Percentiles rank a stretch among this genome's conserved stretches.
Evolutionary conservation across 1,140 invertebrate species (phyloP).

Genomic region (Drosophila nigromelanica): DNA sequence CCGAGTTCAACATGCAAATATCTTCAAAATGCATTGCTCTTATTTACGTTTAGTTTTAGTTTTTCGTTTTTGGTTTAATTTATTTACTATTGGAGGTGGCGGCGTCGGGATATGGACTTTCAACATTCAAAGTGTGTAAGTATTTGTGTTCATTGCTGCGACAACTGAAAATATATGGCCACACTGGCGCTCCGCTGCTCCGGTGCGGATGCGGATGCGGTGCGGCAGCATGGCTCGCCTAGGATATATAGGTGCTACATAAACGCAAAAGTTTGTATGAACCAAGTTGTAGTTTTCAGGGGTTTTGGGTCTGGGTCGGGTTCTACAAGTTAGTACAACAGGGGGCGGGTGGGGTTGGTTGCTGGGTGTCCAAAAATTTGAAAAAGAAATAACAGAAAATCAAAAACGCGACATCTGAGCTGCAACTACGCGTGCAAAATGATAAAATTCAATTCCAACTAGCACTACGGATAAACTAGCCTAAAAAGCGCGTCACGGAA

Average conservation of each 20-base stretch:
- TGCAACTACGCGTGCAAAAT: slow-evolving; percentile 46
- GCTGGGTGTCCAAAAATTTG: slow-evolving; percentile 24
- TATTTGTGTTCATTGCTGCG: slow-evolving; percentile 37
- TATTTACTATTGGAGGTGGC: slow-evolving; percentile 49
- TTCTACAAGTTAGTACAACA: slow-evolving; percentile 15
- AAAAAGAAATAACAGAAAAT: not conserved
- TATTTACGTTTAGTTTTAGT: not conserved
- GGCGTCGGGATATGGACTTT: slow-evolving; percentile 53
- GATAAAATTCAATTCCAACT: slow-evolving; percentile 20
- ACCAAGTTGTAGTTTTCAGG: slow-evolving; percentile 61
- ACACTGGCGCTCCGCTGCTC: slow-evolving; percentile 29
- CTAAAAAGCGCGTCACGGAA: slow-evolving; percentile 62
- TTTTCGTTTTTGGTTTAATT: slow-evolving; percentile 34
- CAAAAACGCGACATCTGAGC: slow-evolving; percentile 8
- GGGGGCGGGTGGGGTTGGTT: not conserved
- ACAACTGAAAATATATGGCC: slow-evolving; percentile 42
- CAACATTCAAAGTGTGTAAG: slow-evolving; percentile 26
- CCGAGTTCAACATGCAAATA: slow-evolving; percentile 34
- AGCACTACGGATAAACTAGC: slow-evolving; percentile 20
- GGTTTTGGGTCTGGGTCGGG: slow-evolving; percentile 4
- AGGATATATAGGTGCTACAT: slow-evolving; percentile 77
- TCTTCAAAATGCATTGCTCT: slow-evolving; percentile 34
- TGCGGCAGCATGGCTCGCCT: slow-evolving; percentile 51
- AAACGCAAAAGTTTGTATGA: slow-evolving; percentile 82
- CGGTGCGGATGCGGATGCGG: slow-evolving; percentile 19